Percentiles rank a stretch among this genome's conserved stretches.
Conservation (phyloP, 2,888 invertebrate species). For the Epistrophella euchroma region DNA sequence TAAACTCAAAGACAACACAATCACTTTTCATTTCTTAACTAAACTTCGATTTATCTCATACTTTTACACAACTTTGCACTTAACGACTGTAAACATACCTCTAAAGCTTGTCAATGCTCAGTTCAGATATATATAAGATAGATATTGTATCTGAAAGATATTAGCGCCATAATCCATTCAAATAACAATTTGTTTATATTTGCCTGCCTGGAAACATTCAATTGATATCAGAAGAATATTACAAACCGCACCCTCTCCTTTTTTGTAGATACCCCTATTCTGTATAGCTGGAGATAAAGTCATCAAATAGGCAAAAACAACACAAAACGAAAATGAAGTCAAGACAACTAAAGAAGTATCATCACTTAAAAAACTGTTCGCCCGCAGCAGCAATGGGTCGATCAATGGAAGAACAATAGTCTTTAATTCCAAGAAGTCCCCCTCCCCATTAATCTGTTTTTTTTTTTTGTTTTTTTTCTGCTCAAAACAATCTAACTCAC, state of each 20-base stretch:
- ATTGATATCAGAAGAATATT: conserved; percentile 19
- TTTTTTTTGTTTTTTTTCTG: conserved; percentile 3
- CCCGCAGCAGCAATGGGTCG: conserved; percentile 27
- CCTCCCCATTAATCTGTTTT: conserved; percentile 17
- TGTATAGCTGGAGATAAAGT: conserved; percentile 20
- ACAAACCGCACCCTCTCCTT: conserved; percentile 12
- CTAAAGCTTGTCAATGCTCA: conserved; percentile 12
- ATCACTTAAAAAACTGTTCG: conserved; percentile 45
- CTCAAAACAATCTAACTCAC: conserved; percentile 36
- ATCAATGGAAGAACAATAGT: conserved; percentile 52
- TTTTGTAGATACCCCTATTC: background rate
- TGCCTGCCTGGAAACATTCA: background rate
- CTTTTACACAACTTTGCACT: conserved; percentile 42
- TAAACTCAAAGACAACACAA: background rate
- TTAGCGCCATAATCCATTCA: conserved; percentile 45
- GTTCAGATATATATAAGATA: no score
- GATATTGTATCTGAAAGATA: conserved; percentile 28
- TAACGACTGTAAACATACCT: background rate
- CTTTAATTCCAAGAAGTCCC: conserved; percentile 61
- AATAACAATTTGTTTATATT: conserved; percentile 40
- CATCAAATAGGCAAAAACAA: conserved; percentile 16
- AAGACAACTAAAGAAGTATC: conserved; percentile 37
- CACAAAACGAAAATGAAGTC: conserved; percentile 3
- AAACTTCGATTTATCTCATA: conserved; percentile 6
- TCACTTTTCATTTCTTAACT: conserved; percentile 27